Evolutionary conservation across 2,888 invertebrate genomes (phyloP).

Genomic region (Heliothis peltigera): DNA sequence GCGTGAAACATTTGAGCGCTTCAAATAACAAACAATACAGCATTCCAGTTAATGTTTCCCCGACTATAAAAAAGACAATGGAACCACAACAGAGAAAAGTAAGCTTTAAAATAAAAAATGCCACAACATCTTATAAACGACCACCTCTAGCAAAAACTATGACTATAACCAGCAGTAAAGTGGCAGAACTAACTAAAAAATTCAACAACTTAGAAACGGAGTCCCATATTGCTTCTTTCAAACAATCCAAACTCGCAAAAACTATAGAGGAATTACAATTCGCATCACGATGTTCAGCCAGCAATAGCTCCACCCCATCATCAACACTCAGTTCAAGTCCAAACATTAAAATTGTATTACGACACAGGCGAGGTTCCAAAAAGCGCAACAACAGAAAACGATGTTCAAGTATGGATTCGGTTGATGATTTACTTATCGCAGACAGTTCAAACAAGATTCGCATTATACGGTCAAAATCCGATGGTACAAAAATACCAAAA

Average conservation of each 20-base stretch:
- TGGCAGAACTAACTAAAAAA: constrained; percentile 92
- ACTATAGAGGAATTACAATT: constrained; percentile 85
- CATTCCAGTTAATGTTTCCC: constrained; percentile 65
- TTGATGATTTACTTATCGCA: constrained; percentile 78
- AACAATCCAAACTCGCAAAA: constrained; percentile 89
- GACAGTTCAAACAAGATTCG: constrained; percentile 78
- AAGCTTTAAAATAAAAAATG: constrained; percentile 91
- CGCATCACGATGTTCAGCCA: constrained; percentile 74
- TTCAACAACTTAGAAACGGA: constrained; percentile 91
- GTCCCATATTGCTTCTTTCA: constrained; percentile 79
- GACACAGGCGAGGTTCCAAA: constrained; percentile 83
- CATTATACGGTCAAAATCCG: constrained; percentile 85
- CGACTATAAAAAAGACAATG: constrained; percentile 73
- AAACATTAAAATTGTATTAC: constrained; percentile 86
- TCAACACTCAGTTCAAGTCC: constrained; percentile 86
- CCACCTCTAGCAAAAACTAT: constrained; percentile 84
- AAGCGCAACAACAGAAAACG: constrained; percentile 87
- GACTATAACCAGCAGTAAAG: constrained; percentile 89
- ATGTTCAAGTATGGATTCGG: constrained; percentile 86
- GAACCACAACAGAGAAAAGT: constrained; percentile 88
- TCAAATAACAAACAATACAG: constrained; percentile 67
- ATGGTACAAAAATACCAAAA: constrained; percentile 84
- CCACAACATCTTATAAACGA: constrained; percentile 83
- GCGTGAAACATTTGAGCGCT: constrained; percentile 56
- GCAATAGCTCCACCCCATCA: constrained; percentile 85